Base-by-base conservation (phyloP, 2,113 vertebrate species). In the Australoheros scitulus region DNA sequence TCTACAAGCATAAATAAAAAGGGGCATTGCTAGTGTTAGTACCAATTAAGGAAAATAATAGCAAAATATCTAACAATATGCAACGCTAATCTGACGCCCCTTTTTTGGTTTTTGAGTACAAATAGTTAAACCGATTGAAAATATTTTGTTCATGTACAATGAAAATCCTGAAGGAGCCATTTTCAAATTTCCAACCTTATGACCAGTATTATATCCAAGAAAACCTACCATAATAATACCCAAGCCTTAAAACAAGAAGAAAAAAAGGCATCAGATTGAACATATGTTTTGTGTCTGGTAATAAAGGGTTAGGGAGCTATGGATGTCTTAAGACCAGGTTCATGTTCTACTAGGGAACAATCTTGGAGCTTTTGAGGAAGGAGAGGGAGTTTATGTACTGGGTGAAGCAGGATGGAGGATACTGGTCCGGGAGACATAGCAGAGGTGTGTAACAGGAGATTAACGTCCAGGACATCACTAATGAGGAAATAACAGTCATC, bases 381-480 rank as follows among this genome's bases (percentile, higher is more conserved):
- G 82, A 88, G 84, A 80, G 63, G 88, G 89, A 87, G 87, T 87
- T 84, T 5, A 55, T 87, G 57, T 64, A 80, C 70, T 43, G 89
- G 90, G 90, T 82, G 80, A 85, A 81, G 89, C 64, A 0, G 74
- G 92, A 81, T 60, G 24, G 36, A 84, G 88, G 87, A 36, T 60
- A 87, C 60, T 92, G 76, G 89, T 93, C 83, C 86, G 50, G 90
- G 88, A 90, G 88, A 68, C 85, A 93, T 65, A 90, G 84, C 90
- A 89, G 81, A 81, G 80, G 83, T 88, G 84, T 43, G 61, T 22
- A 91, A 92, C 88, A 65, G 95, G 93, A 95, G 93, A 92, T 91
- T 90, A 87, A 88, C 61, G 79, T 86, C 87, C 84, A 60, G 82
- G 76, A 77, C 82, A 84, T 89, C 26, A 85, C 93, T 92, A 87